A percentile compares a stretch with the other conserved stretches of the same genome.
These are phyloP conservation scores for Catharus bicknelli DNA, from an alignment of 2,113 vertebrate genomes.

Conservation along the genomic window DNA sequence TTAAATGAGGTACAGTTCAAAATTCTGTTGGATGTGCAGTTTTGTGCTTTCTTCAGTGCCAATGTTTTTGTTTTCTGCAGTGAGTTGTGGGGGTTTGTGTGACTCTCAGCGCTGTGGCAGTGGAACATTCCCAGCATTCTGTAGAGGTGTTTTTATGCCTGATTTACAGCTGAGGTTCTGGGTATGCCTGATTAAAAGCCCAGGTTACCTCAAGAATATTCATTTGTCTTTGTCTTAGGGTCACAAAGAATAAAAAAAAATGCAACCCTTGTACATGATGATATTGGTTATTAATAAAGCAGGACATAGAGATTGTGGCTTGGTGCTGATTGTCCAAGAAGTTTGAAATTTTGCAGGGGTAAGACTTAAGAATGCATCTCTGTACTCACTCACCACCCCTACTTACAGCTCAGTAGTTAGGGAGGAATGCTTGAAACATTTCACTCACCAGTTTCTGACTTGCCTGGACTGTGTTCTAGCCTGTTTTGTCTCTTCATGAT, in stretches of 20 bases:
- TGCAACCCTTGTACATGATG: not conserved
- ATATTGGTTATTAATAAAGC: not conserved
- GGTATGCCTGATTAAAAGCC: not conserved
- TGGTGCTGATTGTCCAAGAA: not conserved
- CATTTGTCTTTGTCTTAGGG: not conserved
- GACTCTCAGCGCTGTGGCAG: not conserved
- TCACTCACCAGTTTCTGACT: not conserved
- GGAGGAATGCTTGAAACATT: constrained; percentile 3
- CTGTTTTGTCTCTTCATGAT: not conserved
- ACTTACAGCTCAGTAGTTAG: not conserved
- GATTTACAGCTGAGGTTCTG: not conserved
- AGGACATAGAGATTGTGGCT: not conserved
- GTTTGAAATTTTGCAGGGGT: not conserved
- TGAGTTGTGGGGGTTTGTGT: not conserved
- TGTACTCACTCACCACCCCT: not conserved
- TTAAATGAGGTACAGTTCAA: not conserved
- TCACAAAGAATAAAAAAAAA: not conserved
- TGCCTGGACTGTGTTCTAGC: not conserved
- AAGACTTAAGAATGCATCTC: not conserved
- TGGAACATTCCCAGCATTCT: not conserved
- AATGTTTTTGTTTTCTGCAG: not conserved
- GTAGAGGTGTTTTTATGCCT: not conserved
- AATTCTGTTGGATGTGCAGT: not conserved
- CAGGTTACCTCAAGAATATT: not conserved
- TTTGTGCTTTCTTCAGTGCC: not conserved